phyloP scores from a whole-genome alignment of 2,888 invertebrate genomes.

The Mimumesa dahlbomi region DNA sequence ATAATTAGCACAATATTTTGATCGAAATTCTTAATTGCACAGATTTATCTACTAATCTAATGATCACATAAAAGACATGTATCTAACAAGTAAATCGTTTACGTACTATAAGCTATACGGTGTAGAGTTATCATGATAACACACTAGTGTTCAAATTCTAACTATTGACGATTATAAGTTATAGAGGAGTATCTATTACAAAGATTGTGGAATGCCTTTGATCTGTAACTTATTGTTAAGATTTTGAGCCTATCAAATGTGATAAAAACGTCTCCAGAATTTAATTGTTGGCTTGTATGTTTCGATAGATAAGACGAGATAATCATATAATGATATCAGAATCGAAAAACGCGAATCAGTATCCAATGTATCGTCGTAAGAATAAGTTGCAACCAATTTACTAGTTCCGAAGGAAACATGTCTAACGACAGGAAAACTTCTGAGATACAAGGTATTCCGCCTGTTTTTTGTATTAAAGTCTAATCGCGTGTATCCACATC shows the following conservation, averaged over 20 bases:
- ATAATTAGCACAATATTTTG: too few species aligned
- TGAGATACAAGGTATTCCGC: constrained; percentile 52
- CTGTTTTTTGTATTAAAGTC: not conserved
- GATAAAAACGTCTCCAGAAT: constrained; percentile 41
- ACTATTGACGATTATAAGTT: too few species aligned
- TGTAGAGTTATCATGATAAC: too few species aligned
- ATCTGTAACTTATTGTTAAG: not conserved
- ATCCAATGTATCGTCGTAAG: constrained; percentile 13
- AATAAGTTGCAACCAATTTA: constrained; percentile 83
- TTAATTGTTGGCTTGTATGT: constrained; percentile 32
- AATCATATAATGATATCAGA: constrained; percentile 30
- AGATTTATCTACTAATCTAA: too few species aligned
- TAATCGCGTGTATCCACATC: not conserved
- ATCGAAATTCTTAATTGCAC: too few species aligned
- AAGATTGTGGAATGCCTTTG: too few species aligned
- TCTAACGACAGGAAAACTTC: constrained; percentile 11
- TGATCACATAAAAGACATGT: too few species aligned
- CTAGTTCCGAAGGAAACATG: not conserved
- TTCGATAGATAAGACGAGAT: constrained; percentile 54
- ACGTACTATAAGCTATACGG: too few species aligned
- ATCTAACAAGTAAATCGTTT: too few species aligned
- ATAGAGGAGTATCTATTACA: too few species aligned
- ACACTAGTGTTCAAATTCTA: too few species aligned
- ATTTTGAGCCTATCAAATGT: constrained; percentile 8
- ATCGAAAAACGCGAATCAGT: constrained; percentile 49